Base-by-base conservation (phyloP, 1,140 invertebrate species). In the Drosophila micromelanica region DNA sequence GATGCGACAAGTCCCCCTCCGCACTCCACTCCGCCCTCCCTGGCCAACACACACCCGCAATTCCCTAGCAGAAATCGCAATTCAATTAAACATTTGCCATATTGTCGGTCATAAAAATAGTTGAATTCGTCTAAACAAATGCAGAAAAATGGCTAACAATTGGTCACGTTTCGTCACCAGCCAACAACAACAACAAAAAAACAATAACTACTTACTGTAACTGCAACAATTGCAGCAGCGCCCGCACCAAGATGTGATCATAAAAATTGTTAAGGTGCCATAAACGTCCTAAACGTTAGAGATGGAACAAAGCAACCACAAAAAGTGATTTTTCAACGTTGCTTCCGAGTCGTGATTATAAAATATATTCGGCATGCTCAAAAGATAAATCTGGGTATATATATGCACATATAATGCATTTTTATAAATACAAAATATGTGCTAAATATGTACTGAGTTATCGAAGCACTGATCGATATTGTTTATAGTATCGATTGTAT, bases 31-130 rank as follows among this genome's bases (percentile, higher is more conserved):
- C 9, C 5, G n/a, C 5, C 30, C 5, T 1, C 30, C 6, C 30
- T 32, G 3, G 23, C 23, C 30, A 30, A 0, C 30, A 13, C 30
- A n/a, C 38, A 11, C 43, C 51, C 30, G 40, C 43, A 38, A 42
- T 32, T 38, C 56, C n/a, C 42, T 49, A 32, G 43, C 15, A 42
- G 42, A 30, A 80, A 62, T 80, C 56, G 74, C 81, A 82, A 82
- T 89, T 82, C 78, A 82, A 89, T 87, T 79, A 78, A 82, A 73
- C 78, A 87, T 86, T 81, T 85, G 51, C 74, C 81, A 77, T 84
- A 72, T 82, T 70, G 59, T 68, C 56, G 62, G 38, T 48, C 35
- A 59, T 61, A 60, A 51, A 60, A 69, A 54, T 54, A 42, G 48
- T 42, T 40, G n/a, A 23, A 49, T 57, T 38, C 12, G 49, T 51